phyloP scores from a whole-genome alignment of 1,140 invertebrate genomes.

The Sycophila sp. region DNA sequence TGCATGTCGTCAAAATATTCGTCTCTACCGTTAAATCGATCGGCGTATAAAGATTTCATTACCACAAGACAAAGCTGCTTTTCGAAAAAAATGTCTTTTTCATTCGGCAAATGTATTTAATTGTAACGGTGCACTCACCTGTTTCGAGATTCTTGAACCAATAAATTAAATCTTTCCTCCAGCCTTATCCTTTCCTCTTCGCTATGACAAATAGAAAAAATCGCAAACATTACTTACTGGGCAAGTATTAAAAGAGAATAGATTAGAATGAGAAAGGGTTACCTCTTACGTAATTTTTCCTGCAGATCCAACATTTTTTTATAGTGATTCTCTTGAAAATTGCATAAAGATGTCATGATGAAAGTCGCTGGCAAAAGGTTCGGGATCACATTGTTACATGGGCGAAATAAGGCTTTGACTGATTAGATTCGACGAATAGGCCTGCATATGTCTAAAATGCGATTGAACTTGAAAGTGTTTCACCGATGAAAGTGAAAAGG shows the following conservation, averaged over 20 bases:
- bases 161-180: slow-evolving; percentile 58
- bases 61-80: too few relatives aligned
- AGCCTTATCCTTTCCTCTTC: slow-evolving; percentile 61
- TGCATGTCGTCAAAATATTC: neutral
- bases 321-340: slow-evolving; percentile 52
- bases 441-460: too few relatives aligned
- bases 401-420: too few relatives aligned
- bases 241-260: neutral
- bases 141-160: slow-evolving; percentile 55
- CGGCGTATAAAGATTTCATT: neutral
- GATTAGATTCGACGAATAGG: too few relatives aligned
- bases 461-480: too few relatives aligned
- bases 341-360: slow-evolving; percentile 50
- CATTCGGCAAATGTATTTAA: too few relatives aligned
- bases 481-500: too few relatives aligned
- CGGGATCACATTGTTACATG: too few relatives aligned
- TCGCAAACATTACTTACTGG: too few relatives aligned
- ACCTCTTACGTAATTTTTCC: slow-evolving; percentile 59
- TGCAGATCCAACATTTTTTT: slow-evolving; percentile 60
- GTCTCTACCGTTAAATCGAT: slow-evolving; percentile 17
- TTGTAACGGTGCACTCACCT: too few relatives aligned
- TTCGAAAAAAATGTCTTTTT: too few relatives aligned
- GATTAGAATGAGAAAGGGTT: slow-evolving; percentile 17
- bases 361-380: neutral
- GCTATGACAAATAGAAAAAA: slow-evolving; percentile 43